A percentile compares a stretch with the other conserved stretches of the same genome.
These are phyloP conservation scores for Alloplasta piceator DNA, from an alignment of 2,888 invertebrate species.

Conservation along the genomic window DNA sequence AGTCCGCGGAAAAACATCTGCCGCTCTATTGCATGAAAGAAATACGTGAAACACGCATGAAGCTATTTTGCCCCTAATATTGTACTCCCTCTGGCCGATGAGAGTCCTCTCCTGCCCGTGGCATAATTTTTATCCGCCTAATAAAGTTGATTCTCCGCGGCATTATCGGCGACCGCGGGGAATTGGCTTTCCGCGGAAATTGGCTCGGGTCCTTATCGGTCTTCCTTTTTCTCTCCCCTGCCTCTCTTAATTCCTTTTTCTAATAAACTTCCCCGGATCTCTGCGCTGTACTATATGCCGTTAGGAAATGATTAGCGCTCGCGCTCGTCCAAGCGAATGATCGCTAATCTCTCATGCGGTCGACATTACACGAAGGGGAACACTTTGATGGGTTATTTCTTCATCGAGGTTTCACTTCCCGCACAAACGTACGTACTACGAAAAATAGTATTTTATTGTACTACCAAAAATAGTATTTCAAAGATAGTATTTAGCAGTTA, in stretches of 20 bases:
- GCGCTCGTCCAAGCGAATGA: slow-evolving; percentile 49
- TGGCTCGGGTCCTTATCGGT: slow-evolving; percentile 33
- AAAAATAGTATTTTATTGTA: slow-evolving; percentile 12
- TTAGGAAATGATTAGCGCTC: slow-evolving; percentile 60
- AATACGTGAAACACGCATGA: slow-evolving; percentile 15
- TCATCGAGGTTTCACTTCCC: neutral
- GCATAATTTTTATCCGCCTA: slow-evolving; percentile 71
- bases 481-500: too few relatives aligned
- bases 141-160: slow-evolving; percentile 69
- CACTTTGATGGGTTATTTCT: neutral
- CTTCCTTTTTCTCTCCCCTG: slow-evolving; percentile 13
- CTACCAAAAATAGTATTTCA: too few relatives aligned
- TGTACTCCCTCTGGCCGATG: neutral
- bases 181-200: slow-evolving; percentile 63
- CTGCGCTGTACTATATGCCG: slow-evolving; percentile 28
- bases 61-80: slow-evolving; percentile 1
- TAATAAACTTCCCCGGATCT: slow-evolving; percentile 7
- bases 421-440: neutral
- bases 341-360: slow-evolving; percentile 61
- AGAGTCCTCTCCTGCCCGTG: slow-evolving; percentile 22
- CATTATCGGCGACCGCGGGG: slow-evolving; percentile 62
- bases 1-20: slow-evolving; percentile 17
- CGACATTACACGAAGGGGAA: neutral
- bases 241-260: slow-evolving; percentile 12
- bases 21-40: slow-evolving; percentile 6